A percentile compares a stretch with the other conserved stretches of the same genome.
Conservation (phyloP, 1,140 invertebrate species). For the Drosophila tsacasi region DNA sequence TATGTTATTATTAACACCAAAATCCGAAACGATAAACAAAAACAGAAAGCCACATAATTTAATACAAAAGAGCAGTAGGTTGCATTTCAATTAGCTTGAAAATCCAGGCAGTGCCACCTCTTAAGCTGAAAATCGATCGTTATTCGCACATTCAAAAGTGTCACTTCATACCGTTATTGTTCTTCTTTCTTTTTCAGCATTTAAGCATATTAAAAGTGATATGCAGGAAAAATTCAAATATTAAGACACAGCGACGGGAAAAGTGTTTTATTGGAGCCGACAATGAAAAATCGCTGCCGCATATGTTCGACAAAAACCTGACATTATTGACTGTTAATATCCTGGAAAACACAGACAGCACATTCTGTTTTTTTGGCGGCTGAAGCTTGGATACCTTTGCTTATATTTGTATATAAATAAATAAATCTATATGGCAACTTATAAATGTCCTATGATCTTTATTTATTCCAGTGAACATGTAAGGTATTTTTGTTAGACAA, state of each 20-base stretch:
- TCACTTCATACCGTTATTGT: slow-evolving; percentile 33
- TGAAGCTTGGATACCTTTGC: slow-evolving; percentile 1
- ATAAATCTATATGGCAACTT: background rate
- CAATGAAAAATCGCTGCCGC: slow-evolving; percentile 71
- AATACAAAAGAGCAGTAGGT: slow-evolving; percentile 8
- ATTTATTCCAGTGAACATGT: too few species aligned
- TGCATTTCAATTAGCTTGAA: slow-evolving; percentile 37
- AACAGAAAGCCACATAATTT: slow-evolving; percentile 9
- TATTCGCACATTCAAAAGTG: slow-evolving; percentile 43
- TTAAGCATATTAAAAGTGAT: slow-evolving; percentile 61
- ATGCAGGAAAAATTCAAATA: slow-evolving; percentile 41
- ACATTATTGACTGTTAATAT: slow-evolving; percentile 79
- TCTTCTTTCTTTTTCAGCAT: slow-evolving; percentile 24
- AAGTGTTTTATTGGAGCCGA: slow-evolving; percentile 52
- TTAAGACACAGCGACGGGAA: slow-evolving; percentile 13
- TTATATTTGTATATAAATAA: background rate
- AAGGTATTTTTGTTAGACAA: too few species aligned
- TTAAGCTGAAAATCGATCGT: slow-evolving; percentile 40
- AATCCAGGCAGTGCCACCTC: slow-evolving; percentile 3
- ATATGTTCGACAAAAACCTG: slow-evolving; percentile 74
- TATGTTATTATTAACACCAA: slow-evolving; percentile 63
- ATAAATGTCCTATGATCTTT: too few species aligned
- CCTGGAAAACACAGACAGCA: slow-evolving; percentile 33
- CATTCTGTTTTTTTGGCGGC: rapidly evolving
- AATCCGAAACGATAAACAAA: slow-evolving; percentile 52